Evolutionary conservation across 1,140 invertebrate genomes (phyloP), one percentile per base, ranked within the genome.

Genomic region (Thalassaphorura encarpata): DNA sequence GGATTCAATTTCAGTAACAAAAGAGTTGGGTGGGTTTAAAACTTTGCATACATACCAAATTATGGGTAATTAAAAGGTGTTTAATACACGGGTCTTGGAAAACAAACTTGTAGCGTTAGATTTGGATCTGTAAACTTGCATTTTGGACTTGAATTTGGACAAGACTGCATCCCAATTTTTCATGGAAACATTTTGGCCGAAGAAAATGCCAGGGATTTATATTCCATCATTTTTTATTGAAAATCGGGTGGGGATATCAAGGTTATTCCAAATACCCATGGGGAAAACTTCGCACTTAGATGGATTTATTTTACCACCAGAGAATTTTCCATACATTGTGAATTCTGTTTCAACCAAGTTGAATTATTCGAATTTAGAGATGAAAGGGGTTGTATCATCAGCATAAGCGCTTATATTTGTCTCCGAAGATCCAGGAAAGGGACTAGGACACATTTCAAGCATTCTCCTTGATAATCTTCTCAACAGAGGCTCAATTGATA

Each of bases 401-500:
- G 52, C 52, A 23, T 54, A 54, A 24, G 42, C 52, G 19, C n/a
- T 46, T 2, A 47, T 18, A 36, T 28, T 46, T n/a, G 24, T 11
- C 13, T 41, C 8, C 6, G 51, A 39, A 15, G 18, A 8, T 39
- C 21, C 23, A 19, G 19, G 8, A 8, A 19, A 41, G n/a, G 36
- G 19, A 11, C 36, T 42, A 43, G 4, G 5, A 24, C 2, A 13
- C 18, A 47, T 43, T 43, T 43, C 13, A 11, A 43, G 41, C 8
- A 43, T 19, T 15, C 11, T 23, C 31, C 16, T 27, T 31, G n/a
- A 47, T 15, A 54, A 18, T 6, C n/a, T 33, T 6, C 13, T 8
- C 8, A 56, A 11, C 50, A 56, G 40, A 5, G 54, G 54, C 49
- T 56, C 54, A 27, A 56, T 50, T 4, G 24, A n/a, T 18, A 56